These are phyloP conservation scores for Lissocephala sabroskyi DNA, from an alignment of 2,888 invertebrate species.

Conservation along the genomic window DNA sequence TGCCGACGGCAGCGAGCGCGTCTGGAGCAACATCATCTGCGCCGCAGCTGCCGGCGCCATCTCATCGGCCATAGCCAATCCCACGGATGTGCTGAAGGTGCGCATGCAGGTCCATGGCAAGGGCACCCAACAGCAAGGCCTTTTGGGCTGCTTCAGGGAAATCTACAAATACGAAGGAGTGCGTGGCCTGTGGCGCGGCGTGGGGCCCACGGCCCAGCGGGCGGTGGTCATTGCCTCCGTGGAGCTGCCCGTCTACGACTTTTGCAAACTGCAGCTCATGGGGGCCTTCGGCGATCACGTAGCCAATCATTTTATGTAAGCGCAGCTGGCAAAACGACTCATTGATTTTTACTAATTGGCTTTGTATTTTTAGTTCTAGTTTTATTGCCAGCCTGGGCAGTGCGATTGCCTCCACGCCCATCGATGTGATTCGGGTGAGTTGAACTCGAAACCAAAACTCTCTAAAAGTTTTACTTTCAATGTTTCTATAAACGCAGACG, in stretches of 20 bases:
- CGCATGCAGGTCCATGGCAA: slow-evolving; percentile 85
- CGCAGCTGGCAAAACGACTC: background rate
- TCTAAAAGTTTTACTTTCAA: background rate
- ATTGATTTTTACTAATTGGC: too few relatives aligned
- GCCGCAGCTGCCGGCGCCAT: slow-evolving; percentile 82
- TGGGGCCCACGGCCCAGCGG: slow-evolving; percentile 92
- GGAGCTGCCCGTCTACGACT: slow-evolving; percentile 94
- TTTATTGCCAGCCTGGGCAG: slow-evolving; percentile 93
- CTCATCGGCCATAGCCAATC: slow-evolving; percentile 95
- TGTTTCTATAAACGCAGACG: slow-evolving; percentile 77
- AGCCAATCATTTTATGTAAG: slow-evolving; percentile 88
- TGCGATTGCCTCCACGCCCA: slow-evolving; percentile 93
- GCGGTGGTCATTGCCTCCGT: slow-evolving; percentile 95
- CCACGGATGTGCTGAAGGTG: slow-evolving; percentile 96
- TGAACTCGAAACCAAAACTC: background rate
- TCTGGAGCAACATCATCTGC: slow-evolving; percentile 84
- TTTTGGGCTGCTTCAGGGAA: slow-evolving; percentile 85
- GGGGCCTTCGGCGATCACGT: slow-evolving; percentile 83
- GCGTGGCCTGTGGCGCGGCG: slow-evolving; percentile 92
- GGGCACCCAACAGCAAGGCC: slow-evolving; percentile 75
- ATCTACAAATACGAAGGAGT: slow-evolving; percentile 89
- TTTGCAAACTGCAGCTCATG: slow-evolving; percentile 84
- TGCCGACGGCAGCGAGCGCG: slow-evolving; percentile 73
- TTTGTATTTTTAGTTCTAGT: slow-evolving; percentile 92
- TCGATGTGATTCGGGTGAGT: slow-evolving; percentile 92